phyloP scores from a whole-genome alignment of 2,888 invertebrate species.

The Phalera bucephala region DNA sequence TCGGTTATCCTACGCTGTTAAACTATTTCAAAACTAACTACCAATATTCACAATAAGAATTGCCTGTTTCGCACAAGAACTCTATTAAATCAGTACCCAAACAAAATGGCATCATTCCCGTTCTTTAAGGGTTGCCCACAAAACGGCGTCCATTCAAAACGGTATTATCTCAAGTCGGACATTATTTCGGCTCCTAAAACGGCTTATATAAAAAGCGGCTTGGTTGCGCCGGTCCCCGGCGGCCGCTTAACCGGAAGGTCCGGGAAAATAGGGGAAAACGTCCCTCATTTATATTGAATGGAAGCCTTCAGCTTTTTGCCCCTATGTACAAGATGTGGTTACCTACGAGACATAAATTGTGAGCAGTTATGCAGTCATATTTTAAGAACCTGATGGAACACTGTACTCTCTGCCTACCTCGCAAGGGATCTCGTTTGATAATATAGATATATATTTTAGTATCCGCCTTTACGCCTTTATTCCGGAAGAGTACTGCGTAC shows the following conservation, averaged over 20 bases:
- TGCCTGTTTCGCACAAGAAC: no score
- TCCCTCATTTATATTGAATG: conserved; percentile 73
- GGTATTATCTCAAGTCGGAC: conserved; percentile 50
- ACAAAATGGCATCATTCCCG: conserved; percentile 31
- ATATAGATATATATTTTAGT: no score
- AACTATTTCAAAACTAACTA: no score
- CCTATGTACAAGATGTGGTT: conserved; percentile 12
- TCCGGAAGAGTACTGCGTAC: no score
- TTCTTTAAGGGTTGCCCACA: conserved; percentile 30
- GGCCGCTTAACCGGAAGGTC: conserved; percentile 68
- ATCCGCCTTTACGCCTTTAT: no score
- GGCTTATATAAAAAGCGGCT: conserved; percentile 59
- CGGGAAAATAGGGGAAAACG: conserved; percentile 64
- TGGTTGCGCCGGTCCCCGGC: conserved; percentile 51
- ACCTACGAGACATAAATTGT: not conserved
- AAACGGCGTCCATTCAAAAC: conserved; percentile 46
- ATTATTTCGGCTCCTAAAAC: conserved; percentile 46
- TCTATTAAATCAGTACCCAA: conserved; percentile 10
- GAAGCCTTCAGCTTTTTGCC: conserved; percentile 45
- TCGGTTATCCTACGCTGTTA: no score
- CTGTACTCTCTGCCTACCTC: no score
- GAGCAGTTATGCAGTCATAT: no score
- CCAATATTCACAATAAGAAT: no score
- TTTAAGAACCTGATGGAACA: no score
- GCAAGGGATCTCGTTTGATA: no score